A percentile compares a stretch with the other conserved stretches of the same genome.
These are phyloP conservation scores for Aspidiotus rigidus DNA, from an alignment of 2,888 invertebrate species.

Conservation along the genomic window DNA sequence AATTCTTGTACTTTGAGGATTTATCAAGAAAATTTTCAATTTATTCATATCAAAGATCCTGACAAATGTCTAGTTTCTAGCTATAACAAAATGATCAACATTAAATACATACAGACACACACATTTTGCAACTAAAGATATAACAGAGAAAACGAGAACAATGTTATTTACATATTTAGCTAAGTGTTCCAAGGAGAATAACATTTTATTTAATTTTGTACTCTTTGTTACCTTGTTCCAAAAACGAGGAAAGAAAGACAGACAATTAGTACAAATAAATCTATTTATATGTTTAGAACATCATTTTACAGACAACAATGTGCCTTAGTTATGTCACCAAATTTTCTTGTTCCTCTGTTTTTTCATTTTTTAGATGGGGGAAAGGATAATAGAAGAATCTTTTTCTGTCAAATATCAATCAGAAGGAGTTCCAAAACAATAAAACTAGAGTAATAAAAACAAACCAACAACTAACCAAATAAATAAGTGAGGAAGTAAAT, in stretches of 20 bases:
- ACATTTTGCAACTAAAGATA: neutral
- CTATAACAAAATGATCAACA: neutral
- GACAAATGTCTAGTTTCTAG: too few relatives aligned
- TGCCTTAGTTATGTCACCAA: conserved; percentile 20
- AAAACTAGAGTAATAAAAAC: neutral
- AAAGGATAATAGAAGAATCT: too few relatives aligned
- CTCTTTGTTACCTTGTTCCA: neutral
- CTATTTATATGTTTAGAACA: too few relatives aligned
- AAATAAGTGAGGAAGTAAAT: neutral
- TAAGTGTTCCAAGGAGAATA: conserved; percentile 1
- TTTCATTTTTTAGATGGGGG: neutral
- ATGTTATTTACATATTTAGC: conserved; percentile 1
- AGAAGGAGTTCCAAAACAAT: too few relatives aligned
- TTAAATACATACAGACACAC: neutral
- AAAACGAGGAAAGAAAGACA: neutral
- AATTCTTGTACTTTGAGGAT: conserved; percentile 12
- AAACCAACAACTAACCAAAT: conserved; percentile 13
- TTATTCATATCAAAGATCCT: neutral
- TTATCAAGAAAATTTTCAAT: neutral
- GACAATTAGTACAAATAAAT: neutral
- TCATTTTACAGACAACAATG: conserved; percentile 23
- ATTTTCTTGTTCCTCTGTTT: neutral
- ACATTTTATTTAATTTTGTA: neutral
- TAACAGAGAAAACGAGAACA: neutral
- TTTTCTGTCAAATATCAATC: too few relatives aligned